Evolutionary conservation across 2,888 invertebrate genomes (phyloP).

Genomic region (Panopea generosa): DNA sequence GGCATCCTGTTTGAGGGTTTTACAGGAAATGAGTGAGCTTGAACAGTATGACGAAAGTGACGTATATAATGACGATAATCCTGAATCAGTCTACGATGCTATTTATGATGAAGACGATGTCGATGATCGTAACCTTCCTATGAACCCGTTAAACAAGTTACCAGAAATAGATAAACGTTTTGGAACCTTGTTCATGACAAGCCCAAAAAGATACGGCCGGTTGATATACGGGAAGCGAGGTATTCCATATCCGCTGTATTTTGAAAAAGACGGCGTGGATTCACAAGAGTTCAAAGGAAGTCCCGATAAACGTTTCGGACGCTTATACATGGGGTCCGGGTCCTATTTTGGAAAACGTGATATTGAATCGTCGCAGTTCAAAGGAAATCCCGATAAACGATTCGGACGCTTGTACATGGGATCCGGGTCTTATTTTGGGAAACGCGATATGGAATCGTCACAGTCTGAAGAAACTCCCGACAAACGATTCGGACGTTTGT

Average conservation of each 20-base stretch:
- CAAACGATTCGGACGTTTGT: no score
- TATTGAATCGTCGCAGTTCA: neutral
- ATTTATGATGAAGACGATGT: neutral
- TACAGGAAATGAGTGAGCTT: conserved; percentile 33
- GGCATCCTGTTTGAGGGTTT: conserved; percentile 26
- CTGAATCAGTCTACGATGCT: neutral
- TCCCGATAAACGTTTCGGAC: conserved; percentile 22
- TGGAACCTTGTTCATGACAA: conserved; percentile 2
- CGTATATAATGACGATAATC: conserved; percentile 15
- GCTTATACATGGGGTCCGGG: no score
- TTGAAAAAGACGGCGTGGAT: no score
- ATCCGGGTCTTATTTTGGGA: no score
- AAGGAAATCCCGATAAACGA: no score
- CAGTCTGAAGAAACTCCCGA: no score
- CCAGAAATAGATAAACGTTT: neutral
- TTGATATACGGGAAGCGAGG: conserved; percentile 24
- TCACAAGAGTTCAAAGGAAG: no score
- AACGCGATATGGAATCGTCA: no score
- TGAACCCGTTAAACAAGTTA: neutral
- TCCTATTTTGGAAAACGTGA: conserved; percentile 32
- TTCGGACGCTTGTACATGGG: conserved; percentile 39
- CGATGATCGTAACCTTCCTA: no score
- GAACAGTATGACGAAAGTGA: conserved; percentile 15
- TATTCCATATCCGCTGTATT: conserved; percentile 31
- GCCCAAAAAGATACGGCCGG: conserved; percentile 34